phyloP scores from a whole-genome alignment of 2,888 invertebrate genomes.

The Orthosia gracilis region DNA sequence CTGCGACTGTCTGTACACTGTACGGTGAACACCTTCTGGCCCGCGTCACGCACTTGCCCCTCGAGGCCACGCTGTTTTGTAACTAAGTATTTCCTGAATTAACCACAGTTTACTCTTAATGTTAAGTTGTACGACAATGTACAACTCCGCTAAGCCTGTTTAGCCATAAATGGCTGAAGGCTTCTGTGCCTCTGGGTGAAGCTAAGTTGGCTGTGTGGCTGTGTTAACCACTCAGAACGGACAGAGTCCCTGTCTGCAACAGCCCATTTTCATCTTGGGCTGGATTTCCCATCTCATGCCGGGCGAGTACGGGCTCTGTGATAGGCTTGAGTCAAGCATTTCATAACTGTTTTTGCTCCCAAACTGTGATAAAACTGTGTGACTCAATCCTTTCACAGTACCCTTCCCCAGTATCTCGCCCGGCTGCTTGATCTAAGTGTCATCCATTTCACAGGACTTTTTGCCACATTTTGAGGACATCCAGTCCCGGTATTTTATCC shows the following conservation, averaged over 20 bases:
- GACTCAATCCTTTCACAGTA: no score
- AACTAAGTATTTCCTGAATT: neutral
- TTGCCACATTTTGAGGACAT: no score
- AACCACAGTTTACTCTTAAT: neutral
- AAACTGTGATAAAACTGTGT: no score
- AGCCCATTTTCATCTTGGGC: neutral
- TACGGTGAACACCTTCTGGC: constrained; percentile 5
- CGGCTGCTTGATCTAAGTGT: no score
- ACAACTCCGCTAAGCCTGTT: neutral
- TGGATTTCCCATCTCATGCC: neutral
- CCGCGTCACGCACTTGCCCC: neutral
- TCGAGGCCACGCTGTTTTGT: constrained; percentile 26
- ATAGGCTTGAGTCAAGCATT: no score
- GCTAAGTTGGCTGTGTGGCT: neutral
- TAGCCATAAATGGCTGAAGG: neutral
- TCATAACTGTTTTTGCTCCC: no score
- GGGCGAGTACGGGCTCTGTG: no score
- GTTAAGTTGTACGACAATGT: neutral
- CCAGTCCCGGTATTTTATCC: no score
- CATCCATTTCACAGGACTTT: no score
- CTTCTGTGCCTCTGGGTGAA: neutral
- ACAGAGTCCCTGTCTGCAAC: neutral
- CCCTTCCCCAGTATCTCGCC: no score
- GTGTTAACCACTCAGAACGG: neutral
- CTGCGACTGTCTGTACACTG: constrained; percentile 34